Evolutionary conservation across 2,113 vertebrate genomes (phyloP).

Genomic region (Oreotragus oreotragus): DNA sequence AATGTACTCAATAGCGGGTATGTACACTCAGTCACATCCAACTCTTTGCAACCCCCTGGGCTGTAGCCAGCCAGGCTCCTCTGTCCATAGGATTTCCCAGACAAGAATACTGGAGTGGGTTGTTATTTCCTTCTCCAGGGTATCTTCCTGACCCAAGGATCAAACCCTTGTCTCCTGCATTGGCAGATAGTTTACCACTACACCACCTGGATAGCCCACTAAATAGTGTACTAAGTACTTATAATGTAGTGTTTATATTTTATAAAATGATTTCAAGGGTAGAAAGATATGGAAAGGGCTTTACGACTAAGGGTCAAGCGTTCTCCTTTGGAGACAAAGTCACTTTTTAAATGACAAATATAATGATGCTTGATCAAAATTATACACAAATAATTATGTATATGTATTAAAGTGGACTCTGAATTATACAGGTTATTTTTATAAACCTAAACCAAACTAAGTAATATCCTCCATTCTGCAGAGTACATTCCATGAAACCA

Average conservation of each 20-base stretch:
- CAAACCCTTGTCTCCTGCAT: neutral
- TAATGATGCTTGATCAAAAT: neutral
- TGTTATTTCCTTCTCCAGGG: neutral
- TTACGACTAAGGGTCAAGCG: neutral
- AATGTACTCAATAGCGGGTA: neutral
- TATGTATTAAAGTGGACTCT: neutral
- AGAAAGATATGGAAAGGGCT: neutral
- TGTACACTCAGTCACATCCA: neutral
- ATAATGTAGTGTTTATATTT: neutral
- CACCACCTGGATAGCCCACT: neutral
- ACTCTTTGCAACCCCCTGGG: neutral
- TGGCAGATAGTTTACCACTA: neutral
- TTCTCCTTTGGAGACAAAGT: neutral
- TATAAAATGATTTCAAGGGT: neutral
- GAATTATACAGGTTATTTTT: neutral
- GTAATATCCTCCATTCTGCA: neutral
- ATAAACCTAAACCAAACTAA: neutral
- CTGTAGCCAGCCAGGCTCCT: neutral
- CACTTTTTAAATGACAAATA: neutral
- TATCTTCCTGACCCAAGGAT: neutral
- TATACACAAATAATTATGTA: neutral
- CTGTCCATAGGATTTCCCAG: neutral
- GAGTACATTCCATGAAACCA: neutral
- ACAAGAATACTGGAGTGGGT: neutral
- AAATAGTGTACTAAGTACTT: neutral